These are phyloP conservation scores for Contarinia nasturtii DNA, from an alignment of 1,140 invertebrate species.

Conservation along the genomic window DNA sequence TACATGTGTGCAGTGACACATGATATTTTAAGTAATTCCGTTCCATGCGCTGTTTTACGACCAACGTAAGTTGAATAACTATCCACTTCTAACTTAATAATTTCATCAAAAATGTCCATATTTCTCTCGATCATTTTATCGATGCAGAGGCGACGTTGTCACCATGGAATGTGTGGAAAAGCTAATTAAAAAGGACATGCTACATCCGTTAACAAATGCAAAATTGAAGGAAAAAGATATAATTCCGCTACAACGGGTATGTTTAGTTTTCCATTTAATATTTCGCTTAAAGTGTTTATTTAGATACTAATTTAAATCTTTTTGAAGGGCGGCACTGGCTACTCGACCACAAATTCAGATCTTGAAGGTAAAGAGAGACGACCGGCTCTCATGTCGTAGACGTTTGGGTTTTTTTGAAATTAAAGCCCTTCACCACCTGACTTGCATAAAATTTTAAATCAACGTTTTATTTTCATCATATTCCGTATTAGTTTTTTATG, in stretches of 20 bases:
- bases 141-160: conserved; percentile 63
- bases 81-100: background rate
- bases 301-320: conserved; percentile 4
- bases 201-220: conserved; percentile 79
- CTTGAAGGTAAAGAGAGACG: conserved; percentile 68
- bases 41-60: conserved; percentile 79
- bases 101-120: background rate
- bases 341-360: conserved; percentile 66
- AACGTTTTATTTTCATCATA: too few species aligned
- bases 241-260: conserved; percentile 72
- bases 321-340: conserved; percentile 85
- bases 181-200: conserved; percentile 91
- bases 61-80: conserved; percentile 49
- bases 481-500: too few species aligned
- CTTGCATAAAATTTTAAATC: too few species aligned
- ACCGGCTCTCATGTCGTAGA: conserved; percentile 33
- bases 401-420: too few species aligned
- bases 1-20: conserved; percentile 97
- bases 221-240: conserved; percentile 87
- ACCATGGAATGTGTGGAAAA: conserved; percentile 94
- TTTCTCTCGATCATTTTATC: background rate
- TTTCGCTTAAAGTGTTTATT: conserved; percentile 2
- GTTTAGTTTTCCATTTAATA: conserved; percentile 7
- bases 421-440: too few species aligned
- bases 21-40: conserved; percentile 86